Evolutionary conservation across 1,140 invertebrate species (phyloP).

Genomic region (Charaxes varanes): DNA sequence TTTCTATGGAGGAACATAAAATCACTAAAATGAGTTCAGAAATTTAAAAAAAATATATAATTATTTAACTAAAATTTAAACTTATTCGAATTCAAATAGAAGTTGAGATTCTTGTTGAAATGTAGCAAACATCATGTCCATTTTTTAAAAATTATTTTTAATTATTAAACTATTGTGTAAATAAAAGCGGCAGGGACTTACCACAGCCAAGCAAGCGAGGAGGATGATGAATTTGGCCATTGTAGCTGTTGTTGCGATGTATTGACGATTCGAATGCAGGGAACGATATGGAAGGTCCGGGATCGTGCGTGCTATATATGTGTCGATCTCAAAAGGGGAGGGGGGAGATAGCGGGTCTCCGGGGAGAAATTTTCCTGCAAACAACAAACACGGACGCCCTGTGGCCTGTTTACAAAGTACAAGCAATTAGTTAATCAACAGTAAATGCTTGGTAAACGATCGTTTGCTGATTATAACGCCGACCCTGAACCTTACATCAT

Average conservation of each 20-base stretch:
- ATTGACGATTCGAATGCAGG: conserved; percentile 10
- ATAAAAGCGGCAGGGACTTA: too few relatives aligned
- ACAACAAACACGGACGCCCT: conserved; percentile 26
- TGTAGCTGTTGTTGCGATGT: conserved; percentile 9
- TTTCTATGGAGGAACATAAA: too few relatives aligned
- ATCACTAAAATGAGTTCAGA: too few relatives aligned
- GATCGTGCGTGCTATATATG: conserved; percentile 19
- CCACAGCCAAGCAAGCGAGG: conserved; percentile 49
- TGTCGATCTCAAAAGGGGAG: neutral
- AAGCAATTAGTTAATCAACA: conserved; percentile 24
- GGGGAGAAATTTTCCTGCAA: conserved; percentile 28
- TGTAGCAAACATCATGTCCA: too few relatives aligned
- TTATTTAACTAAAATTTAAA: too few relatives aligned
- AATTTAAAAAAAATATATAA: too few relatives aligned
- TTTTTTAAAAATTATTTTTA: too few relatives aligned
- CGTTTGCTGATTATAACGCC: conserved; percentile 6
- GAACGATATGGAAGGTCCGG: conserved; percentile 10
- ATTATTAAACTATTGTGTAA: too few relatives aligned
- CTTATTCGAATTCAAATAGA: too few relatives aligned
- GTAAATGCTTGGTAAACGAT: conserved; percentile 6
- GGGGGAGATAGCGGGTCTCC: conserved; percentile 10
- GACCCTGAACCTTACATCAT: conserved; percentile 12
- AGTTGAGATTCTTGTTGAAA: too few relatives aligned
- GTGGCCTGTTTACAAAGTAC: conserved; percentile 21
- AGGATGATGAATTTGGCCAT: conserved; percentile 45